phyloP scores from a whole-genome alignment of 2,113 vertebrate genomes.

The Onychostoma macrolepis region DNA sequence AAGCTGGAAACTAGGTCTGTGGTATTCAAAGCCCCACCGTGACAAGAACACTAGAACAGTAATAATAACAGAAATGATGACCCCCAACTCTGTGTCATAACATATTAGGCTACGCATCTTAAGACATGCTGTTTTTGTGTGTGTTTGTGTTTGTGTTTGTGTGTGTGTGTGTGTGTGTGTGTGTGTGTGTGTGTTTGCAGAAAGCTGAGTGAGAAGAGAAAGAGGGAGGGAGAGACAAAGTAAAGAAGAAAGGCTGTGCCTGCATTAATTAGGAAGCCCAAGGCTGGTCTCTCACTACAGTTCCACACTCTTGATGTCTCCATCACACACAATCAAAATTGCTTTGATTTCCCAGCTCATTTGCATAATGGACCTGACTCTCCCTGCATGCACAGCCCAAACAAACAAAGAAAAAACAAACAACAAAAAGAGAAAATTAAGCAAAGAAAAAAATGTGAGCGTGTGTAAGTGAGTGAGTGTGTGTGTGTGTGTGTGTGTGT shows the following conservation, averaged over 20 bases:
- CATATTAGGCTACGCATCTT: neutral
- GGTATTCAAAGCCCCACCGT: conserved; percentile 6
- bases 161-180: neutral
- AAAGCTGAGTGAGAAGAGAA: neutral
- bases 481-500: too few species aligned
- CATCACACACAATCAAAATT: conserved; percentile 31
- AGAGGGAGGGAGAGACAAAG: neutral
- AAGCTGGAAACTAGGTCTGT: neutral
- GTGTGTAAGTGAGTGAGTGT: neutral
- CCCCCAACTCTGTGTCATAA: conserved; percentile 9
- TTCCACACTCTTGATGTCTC: conserved; percentile 1
- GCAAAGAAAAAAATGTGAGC: conserved; percentile 25
- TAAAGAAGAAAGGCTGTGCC: conserved; percentile 20
- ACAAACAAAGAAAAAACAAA: conserved; percentile 5
- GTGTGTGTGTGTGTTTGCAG: neutral
- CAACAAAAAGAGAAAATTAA: conserved; percentile 9
- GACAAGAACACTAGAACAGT: neutral
- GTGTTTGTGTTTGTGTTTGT: neutral
- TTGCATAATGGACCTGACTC: conserved; percentile 18
- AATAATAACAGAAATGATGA: conserved; percentile 23
- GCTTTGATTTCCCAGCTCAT: conserved; percentile 35
- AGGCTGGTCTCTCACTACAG: conserved; percentile 22
- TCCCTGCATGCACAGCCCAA: neutral
- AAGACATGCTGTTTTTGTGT: neutral
- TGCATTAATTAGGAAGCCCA: conserved; percentile 27